Base-by-base conservation (phyloP, 2,113 vertebrate species). In the Pollachius pollachius region DNA sequence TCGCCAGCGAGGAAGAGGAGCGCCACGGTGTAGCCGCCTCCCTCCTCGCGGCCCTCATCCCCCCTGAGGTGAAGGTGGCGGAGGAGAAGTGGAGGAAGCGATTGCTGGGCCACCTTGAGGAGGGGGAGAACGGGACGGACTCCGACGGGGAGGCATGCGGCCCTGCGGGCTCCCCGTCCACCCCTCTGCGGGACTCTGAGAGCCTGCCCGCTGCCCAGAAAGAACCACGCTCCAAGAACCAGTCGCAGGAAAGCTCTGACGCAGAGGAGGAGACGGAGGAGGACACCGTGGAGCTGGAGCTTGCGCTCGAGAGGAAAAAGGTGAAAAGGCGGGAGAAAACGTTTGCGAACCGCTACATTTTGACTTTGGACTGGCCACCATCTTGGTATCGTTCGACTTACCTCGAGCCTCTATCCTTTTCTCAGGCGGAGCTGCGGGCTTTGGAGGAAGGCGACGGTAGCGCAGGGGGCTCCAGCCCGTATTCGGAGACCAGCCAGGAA, bases 81-180 rank as follows among this genome's bases (percentile, higher is more conserved):
- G 97, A 99, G 76, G 97, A 99, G 75, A 94, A 94, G 61, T 99
- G 97, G 97, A 92, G 97, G 62, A 95, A 96, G 76, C 95, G 89
- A 71, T 92, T 96, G 19, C 89, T 98, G 23, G 95, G 93, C 75
- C 89, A 91, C 37, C 90, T 94, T 64, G 95, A 98, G 34, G 91
- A 93, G 0, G 90, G 91, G 0, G 79, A 83, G 62, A 89, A 91
- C 0, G 92, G 72, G 69, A 70, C 81, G 0, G 84, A 92, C 15
- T 80, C 83, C 0, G 95, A 95, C 64, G 94, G 87, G 7, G 94
- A 94, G 18, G 84, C 1, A 0, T 52, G 54, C 15, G 64, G 72
- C 5, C 68, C 48, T 0, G 87, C 90, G 67, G 93, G 88, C 60
- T 80, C 58, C 0, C 75, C 81, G 0, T 27, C 85, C 19, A 19